These are phyloP conservation scores for Agrotis ipsilon DNA, from an alignment of 2,888 invertebrate species.

Conservation along the genomic window DNA sequence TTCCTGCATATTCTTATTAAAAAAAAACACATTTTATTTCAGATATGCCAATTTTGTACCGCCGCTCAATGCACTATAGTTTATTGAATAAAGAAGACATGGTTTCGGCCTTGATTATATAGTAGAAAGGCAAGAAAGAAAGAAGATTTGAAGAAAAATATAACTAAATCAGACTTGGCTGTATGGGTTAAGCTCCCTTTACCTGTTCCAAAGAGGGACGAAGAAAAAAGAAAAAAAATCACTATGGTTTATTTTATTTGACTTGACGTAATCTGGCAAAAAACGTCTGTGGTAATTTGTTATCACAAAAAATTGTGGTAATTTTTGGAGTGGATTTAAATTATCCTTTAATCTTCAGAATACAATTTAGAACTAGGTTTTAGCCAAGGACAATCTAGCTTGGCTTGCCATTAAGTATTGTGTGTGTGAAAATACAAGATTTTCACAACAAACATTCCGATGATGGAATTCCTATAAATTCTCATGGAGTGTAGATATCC, in stretches of 20 bases:
- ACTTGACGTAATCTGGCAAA: neutral
- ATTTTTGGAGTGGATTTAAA: slow-evolving; percentile 2
- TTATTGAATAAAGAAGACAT: too few species aligned
- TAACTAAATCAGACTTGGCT: too few species aligned
- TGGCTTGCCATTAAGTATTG: neutral
- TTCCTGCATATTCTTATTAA: neutral
- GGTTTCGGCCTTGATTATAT: too few species aligned
- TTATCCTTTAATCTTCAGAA: neutral
- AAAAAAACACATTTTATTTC: neutral
- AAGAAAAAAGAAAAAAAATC: too few species aligned
- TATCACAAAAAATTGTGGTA: slow-evolving; percentile 21
- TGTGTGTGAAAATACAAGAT: slow-evolving; percentile 10
- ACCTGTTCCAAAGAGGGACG: too few species aligned
- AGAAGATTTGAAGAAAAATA: too few species aligned
- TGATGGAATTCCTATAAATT: slow-evolving; percentile 48
- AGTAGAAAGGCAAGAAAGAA: too few species aligned
- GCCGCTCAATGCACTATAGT: too few species aligned
- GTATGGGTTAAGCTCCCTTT: too few species aligned
- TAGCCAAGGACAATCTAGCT: neutral
- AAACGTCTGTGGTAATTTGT: slow-evolving; percentile 22
- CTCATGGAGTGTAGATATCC: slow-evolving; percentile 31
- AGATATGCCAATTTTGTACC: neutral
- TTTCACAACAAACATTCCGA: slow-evolving; percentile 23
- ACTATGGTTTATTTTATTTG: neutral
- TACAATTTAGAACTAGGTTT: slow-evolving; percentile 20